Percentiles rank a stretch among this genome's conserved stretches.
These are phyloP conservation scores for Spheniscus mendiculus DNA, from an alignment of 2,113 vertebrate species.

Conservation along the genomic window DNA sequence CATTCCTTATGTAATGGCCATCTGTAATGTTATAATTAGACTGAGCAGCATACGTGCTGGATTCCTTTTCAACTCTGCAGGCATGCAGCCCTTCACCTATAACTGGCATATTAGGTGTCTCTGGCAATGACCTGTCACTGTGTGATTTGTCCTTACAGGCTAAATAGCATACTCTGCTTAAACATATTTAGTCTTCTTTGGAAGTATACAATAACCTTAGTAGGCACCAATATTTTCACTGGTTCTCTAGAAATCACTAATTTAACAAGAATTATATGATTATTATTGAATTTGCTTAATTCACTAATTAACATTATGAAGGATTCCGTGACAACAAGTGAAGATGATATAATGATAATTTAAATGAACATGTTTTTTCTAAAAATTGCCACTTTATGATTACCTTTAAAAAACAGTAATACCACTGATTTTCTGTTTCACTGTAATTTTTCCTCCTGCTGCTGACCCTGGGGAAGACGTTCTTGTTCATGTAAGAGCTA, in stretches of 20 bases:
- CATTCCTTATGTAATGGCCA: conserved; percentile 48
- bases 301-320: background rate
- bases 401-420: background rate
- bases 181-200: background rate
- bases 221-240: background rate
- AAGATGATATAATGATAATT: background rate
- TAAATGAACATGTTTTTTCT: background rate
- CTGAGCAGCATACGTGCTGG: background rate
- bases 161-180: background rate
- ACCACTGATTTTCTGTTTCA: background rate
- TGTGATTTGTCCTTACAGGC: background rate
- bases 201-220: background rate
- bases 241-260: background rate
- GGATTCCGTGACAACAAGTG: background rate
- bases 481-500: background rate
- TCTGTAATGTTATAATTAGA: conserved; percentile 37
- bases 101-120: background rate
- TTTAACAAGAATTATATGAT: background rate
- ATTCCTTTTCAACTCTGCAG: background rate
- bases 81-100: background rate
- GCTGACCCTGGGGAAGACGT: background rate
- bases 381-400: background rate
- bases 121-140: background rate
- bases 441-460: background rate
- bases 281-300: background rate